Base-by-base conservation (phyloP, 2,797 vertebrate species). In the Crenichthys baileyi region DNA sequence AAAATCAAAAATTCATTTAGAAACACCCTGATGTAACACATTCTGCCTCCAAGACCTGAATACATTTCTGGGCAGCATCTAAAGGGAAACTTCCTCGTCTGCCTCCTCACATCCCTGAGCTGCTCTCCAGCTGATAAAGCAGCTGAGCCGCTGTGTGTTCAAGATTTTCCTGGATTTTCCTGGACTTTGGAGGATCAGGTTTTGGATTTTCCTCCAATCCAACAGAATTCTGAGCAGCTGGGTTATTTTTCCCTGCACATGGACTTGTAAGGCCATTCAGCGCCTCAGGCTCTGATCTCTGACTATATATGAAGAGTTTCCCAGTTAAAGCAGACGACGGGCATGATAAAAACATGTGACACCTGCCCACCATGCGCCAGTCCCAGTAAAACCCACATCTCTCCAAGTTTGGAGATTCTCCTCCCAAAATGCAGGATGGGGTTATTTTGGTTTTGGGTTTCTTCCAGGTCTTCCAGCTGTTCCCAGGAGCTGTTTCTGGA, bases 231-330 rank as follows among this genome's bases (percentile, higher is more conserved):
- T 50, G 74, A 78, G 41, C 13, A 48, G 1, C 0, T 15, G 82
- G 83, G 84, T 89, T 84, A 80, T 58, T 83, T 78, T 24, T 68
- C 79, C 67, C 76, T 70, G 36, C 79, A 29, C 63, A 76, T 85
- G 89, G 89, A 89, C 91, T 89, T 91, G 79, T 92, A 92, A 90
- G 90, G 90, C 76, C 71, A 86, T 85, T 63, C 55, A 53, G 73
- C 3, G 60, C 80, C 85, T 73, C 26, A 8, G 72, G 70, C 82
- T 44, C 31, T 58, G 53, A 56, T 0, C 72, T 78, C 70, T 77
- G 85, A 77, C 88, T 90, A 86, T 87, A 90, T 86, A 85, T 79
- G 88, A 85, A 81, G 79, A 80, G 53, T 31, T 48, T 72, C 24
- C 26, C 1, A 13, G 15, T 15, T 29, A 22, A 61, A 26, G 39